A percentile compares a stretch with the other conserved stretches of the same genome.
phyloP scores from a whole-genome alignment of 2,888 invertebrate genomes.

The Xestia rhomboidea region DNA sequence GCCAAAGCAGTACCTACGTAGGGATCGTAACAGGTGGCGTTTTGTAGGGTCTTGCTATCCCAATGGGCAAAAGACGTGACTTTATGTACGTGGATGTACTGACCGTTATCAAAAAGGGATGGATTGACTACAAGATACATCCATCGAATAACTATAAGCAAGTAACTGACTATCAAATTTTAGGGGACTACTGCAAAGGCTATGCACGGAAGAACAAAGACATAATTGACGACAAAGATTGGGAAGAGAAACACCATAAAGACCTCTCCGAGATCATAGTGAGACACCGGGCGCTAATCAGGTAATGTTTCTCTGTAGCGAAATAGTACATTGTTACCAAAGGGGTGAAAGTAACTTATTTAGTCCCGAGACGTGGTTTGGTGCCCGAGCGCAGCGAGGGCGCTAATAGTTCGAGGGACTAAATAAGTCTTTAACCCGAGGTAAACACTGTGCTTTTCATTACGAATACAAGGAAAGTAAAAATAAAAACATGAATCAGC shows the following conservation, averaged over 20 bases:
- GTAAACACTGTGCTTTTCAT: no score
- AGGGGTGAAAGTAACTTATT: no score
- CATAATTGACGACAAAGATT: conserved; percentile 54
- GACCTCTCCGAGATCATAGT: conserved; percentile 75
- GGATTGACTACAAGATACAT: not conserved
- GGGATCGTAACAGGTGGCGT: not conserved
- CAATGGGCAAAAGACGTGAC: not conserved
- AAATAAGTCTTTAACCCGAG: no score
- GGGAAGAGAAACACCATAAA: conserved; percentile 69
- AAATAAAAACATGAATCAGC: no score
- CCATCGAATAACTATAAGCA: not conserved
- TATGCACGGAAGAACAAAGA: conserved; percentile 60
- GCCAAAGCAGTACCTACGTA: not conserved
- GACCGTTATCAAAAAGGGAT: no score
- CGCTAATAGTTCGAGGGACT: no score
- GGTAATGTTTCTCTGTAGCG: conserved; percentile 59
- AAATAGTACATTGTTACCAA: no score
- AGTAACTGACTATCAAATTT: not conserved
- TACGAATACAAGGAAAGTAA: no score
- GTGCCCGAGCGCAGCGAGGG: no score
- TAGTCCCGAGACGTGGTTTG: no score
- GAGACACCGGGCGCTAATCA: conserved; percentile 79
- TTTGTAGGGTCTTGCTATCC: not conserved
- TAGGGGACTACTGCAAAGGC: conserved; percentile 65
- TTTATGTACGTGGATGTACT: not conserved